Percentiles rank a stretch among this genome's conserved stretches.
Evolutionary conservation across 1,140 invertebrate genomes (phyloP).

Genomic region (Leucophenga varia): DNA sequence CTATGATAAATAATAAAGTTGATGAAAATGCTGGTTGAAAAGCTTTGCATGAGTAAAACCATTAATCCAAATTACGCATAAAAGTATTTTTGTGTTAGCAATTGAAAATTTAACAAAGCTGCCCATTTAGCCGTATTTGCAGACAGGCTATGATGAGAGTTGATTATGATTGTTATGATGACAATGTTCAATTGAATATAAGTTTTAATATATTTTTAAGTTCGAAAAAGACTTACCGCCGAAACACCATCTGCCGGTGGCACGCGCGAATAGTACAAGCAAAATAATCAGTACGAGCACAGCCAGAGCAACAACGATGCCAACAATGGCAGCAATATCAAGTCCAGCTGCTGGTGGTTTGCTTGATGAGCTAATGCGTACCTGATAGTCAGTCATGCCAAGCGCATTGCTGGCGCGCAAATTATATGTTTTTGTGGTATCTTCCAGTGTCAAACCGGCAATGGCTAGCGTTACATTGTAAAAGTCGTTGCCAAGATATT

Average conservation of each 20-base stretch:
- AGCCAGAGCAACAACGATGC: slow-evolving; percentile 70
- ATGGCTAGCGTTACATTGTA: slow-evolving; percentile 69
- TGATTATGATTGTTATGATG: too few species aligned
- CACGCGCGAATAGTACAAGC: slow-evolving; percentile 72
- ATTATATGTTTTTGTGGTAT: slow-evolving; percentile 70
- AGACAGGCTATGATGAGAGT: too few species aligned
- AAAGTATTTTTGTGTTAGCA: too few species aligned
- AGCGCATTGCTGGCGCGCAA: slow-evolving; percentile 67
- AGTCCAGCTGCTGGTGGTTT: slow-evolving; percentile 65
- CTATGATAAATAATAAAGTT: too few species aligned
- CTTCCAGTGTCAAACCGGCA: slow-evolving; percentile 69
- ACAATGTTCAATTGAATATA: too few species aligned
- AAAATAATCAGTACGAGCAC: slow-evolving; percentile 67
- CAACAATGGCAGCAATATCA: slow-evolving; percentile 72
- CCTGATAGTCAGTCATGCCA: slow-evolving; percentile 64
- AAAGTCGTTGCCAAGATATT: slow-evolving; percentile 63
- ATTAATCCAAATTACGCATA: too few species aligned
- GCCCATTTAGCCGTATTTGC: too few species aligned
- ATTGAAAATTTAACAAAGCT: too few species aligned
- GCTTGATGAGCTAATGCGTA: slow-evolving; percentile 64
- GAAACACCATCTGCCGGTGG: slow-evolving; percentile 80
- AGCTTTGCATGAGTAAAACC: too few species aligned
- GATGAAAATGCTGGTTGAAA: too few species aligned
- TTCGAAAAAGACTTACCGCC: slow-evolving; percentile 79
- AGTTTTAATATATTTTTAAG: too few species aligned